Evolutionary conservation across 1,140 invertebrate genomes (phyloP).

Genomic region (roundworm (Caenorhabditis elegans)): WBcel235 BX284604.4:17130501-17131000

Average conservation of each 20-base stretch:
- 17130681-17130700: not conserved
- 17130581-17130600: not conserved
- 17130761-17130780: not conserved
- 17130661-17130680: not conserved
- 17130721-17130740: not conserved
- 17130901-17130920: not conserved
- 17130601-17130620: not conserved
- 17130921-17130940: too few species aligned
- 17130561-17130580: not conserved
- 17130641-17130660: not conserved
- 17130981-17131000: too few species aligned
- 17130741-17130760: not conserved
- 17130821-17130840: not conserved
- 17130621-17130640: not conserved
- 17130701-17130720: not conserved
- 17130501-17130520: constrained; percentile 23
- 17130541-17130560: not conserved
- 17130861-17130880: not conserved
- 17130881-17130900: not conserved
- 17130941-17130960: too few species aligned
- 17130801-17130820: too few species aligned
- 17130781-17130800: not conserved
- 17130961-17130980: too few species aligned
- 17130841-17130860: not conserved
- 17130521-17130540: constrained; percentile 67